These are phyloP conservation scores for Armadillidium nasatum DNA, from an alignment of 1,140 invertebrate genomes.

Conservation along the genomic window DNA sequence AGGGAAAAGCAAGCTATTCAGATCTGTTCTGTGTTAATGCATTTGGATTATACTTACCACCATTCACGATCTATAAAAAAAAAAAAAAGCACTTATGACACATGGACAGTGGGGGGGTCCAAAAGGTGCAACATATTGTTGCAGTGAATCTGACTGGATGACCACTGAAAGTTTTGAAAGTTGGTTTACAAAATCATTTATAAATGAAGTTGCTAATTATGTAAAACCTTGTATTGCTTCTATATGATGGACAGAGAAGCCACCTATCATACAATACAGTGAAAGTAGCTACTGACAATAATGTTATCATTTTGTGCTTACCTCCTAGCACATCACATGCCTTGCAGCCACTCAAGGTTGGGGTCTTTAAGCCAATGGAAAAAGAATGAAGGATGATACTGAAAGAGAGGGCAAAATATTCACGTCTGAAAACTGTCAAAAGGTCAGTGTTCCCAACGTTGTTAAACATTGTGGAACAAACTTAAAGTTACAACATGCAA, in stretches of 20 bases:
- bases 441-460: not conserved
- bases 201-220: no score
- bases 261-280: not conserved
- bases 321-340: not conserved
- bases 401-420: not conserved
- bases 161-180: no score
- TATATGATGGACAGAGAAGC: not conserved
- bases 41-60: no score
- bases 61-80: no score
- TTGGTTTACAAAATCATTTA: no score
- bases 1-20: no score
- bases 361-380: not conserved
- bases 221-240: not conserved
- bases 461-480: not conserved
- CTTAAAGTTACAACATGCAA: not conserved
- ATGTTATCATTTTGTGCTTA: not conserved
- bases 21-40: no score
- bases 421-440: not conserved
- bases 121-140: no score
- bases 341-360: constrained; percentile 10
- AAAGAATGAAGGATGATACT: not conserved
- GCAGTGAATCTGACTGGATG: no score
- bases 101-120: no score
- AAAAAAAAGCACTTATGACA: no score
- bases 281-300: not conserved